Base-by-base conservation (phyloP, 2,888 invertebrate species). In the Branchipolynoe longqiensis region DNA sequence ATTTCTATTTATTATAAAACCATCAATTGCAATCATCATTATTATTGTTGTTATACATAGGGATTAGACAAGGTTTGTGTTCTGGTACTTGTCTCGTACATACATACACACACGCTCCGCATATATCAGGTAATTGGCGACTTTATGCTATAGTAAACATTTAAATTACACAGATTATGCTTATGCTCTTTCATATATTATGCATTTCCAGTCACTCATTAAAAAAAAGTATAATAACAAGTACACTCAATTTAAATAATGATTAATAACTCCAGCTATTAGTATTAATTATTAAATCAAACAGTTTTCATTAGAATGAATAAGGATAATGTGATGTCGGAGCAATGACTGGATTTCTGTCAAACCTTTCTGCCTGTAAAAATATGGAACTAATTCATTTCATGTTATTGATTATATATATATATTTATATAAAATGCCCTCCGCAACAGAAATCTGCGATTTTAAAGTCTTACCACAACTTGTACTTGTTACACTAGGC, bases 1-100 rank as follows among this genome's bases (percentile, higher is more conserved):
- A 18, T 2, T 73, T 78, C 28, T 48, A 40, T 48, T 18, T 78
- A 78, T 78, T 78, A 69, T 69, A 69, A 78, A 78, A 78, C 41
- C 78, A 69, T 36, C 62, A 25, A n/a, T 62, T 31, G n/a, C 38
- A 78, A 0, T 78, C 48, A 31, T 8, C 33, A 78, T 78, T 78
- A 31, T 8, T 54, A 78, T 78, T 48, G 28, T 36, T 33, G 73
- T 48, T 78, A 48, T 33, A 69, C 36, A 69, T 1, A 36, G 25
- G 33, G 69, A 69, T 33, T 33, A 38, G 69, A 69, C 36, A 69
- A 14, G 36, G 33, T 22, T 36, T 69, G 69, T 6, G 8, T 69
- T 36, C 25, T 31, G 36, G n/a, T 69, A 69, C 22, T 22, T 69
- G 48, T 48, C 48, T 62, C 2, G 28, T 62, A 4, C 38, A n/a